Evolutionary conservation across 2,113 vertebrate genomes (phyloP), one percentile per base, ranked within the genome.

Genomic region (Chlorocebus sabaeus): DNA sequence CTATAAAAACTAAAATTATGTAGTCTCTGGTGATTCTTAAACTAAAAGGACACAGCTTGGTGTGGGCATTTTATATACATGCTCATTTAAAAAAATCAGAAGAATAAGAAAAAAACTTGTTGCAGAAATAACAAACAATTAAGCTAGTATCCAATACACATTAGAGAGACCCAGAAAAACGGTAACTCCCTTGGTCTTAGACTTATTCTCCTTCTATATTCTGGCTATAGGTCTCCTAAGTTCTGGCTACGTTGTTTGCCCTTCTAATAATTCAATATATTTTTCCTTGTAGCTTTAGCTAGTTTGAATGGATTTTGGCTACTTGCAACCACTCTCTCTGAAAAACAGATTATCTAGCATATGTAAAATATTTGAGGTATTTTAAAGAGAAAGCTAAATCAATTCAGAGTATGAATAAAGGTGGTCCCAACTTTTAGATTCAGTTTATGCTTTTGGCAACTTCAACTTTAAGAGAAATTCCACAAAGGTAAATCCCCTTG

Each of bases 331-430:
- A 85, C 48, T 89, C 48, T 70, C 45, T 84, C 27, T 93, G 50
- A 93, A 96, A 96, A 96, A 96, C 18, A 64, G 64, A 38, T n/a
- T n/a, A 57, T 79, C 48, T 70, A 86, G 22, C 75, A 23, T 57
- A 82, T 32, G 55, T 82, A 17, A 89, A 96, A 96, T 84, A 83
- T 64, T 75, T 86, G 83, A 86, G 45, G 67, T 50, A 72, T 73
- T 96, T 79, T 59, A 90, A 93, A 92, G 50, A 84, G 59, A 96
- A 96, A 90, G 16, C 9, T 48, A 95, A 96, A 79, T 91, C n/a
- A 68, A 89, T 86, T 96, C 38, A 27, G 91, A 86, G 50, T 75
- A 79, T 67, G 76, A 93, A 86, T 89, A 93, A 96, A 79, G 17
- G 23, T 76, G 1, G 12, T 61, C 61, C 48, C 35, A 79, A 73